A percentile compares a stretch with the other conserved stretches of the same genome.
phyloP scores from a whole-genome alignment of 2,797 vertebrate species.

The Bufotes viridis region DNA sequence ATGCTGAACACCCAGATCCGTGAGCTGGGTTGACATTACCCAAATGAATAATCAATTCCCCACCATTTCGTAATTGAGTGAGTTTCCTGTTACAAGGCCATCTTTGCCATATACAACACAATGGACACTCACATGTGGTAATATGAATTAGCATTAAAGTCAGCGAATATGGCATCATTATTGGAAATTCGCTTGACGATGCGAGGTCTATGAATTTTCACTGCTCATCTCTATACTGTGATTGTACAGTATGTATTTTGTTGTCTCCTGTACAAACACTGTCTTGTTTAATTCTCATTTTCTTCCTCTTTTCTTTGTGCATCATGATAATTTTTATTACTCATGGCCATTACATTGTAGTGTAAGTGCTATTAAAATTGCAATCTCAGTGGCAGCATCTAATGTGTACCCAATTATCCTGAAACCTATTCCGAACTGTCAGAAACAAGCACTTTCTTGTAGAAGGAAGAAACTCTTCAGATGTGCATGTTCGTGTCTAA shows the following conservation, averaged over 20 bases:
- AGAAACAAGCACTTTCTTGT: constrained; percentile 22
- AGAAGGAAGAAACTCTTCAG: constrained; percentile 10
- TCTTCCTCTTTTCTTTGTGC: background rate
- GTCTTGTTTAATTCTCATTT: constrained; percentile 28
- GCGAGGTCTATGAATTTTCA: background rate
- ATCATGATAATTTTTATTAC: constrained; percentile 25
- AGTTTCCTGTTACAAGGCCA: no score
- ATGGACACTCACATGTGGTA: no score
- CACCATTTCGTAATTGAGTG: no score
- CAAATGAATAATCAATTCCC: no score
- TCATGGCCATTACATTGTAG: constrained; percentile 1
- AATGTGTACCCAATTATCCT: constrained; percentile 33
- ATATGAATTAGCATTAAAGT: background rate
- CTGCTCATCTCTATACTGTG: background rate
- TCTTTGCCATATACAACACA: no score
- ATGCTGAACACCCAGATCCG: no score
- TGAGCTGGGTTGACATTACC: no score
- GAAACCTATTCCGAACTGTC: constrained; percentile 30
- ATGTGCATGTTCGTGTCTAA: constrained; percentile 3
- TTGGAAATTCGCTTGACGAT: background rate
- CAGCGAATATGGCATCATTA: background rate
- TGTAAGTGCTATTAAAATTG: constrained; percentile 23
- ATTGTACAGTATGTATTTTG: background rate
- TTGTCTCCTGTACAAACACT: background rate
- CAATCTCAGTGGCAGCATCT: background rate